phyloP scores from a whole-genome alignment of 2,797 vertebrate genomes.

The Anabas testudineus region DNA sequence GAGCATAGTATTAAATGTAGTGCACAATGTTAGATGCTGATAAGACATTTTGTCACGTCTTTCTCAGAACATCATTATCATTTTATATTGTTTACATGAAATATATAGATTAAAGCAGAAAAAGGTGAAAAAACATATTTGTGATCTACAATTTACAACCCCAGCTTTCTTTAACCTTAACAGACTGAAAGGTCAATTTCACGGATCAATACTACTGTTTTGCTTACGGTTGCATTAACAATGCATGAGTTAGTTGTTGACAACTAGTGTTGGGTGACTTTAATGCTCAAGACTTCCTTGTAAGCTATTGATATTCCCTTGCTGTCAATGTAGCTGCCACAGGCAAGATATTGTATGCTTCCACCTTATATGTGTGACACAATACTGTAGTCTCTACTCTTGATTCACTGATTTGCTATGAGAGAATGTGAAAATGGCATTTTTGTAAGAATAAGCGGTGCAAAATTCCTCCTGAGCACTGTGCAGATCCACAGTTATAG shows the following conservation, averaged over 20 bases:
- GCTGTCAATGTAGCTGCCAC: neutral
- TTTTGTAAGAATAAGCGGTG: too few species aligned
- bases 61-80: neutral
- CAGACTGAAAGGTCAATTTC: conserved; percentile 23
- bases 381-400: neutral
- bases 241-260: conserved; percentile 25
- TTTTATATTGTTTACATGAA: neutral
- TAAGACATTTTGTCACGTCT: neutral
- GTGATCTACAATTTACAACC: neutral
- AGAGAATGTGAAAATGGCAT: too few species aligned
- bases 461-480: too few species aligned
- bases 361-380: neutral
- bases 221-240: conserved; percentile 32
- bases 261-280: conserved; percentile 31
- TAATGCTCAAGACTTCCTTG: conserved; percentile 14
- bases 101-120: neutral
- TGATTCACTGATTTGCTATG: too few species aligned
- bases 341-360: conserved; percentile 10
- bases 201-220: conserved; percentile 42
- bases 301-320: conserved; percentile 5
- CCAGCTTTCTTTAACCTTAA: neutral
- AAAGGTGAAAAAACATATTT: neutral
- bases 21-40: neutral
- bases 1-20: too few species aligned
- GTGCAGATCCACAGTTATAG: too few species aligned